These are phyloP conservation scores for Cryptotermes secundus DNA, from an alignment of 1,140 invertebrate species.

Conservation along the genomic window DNA sequence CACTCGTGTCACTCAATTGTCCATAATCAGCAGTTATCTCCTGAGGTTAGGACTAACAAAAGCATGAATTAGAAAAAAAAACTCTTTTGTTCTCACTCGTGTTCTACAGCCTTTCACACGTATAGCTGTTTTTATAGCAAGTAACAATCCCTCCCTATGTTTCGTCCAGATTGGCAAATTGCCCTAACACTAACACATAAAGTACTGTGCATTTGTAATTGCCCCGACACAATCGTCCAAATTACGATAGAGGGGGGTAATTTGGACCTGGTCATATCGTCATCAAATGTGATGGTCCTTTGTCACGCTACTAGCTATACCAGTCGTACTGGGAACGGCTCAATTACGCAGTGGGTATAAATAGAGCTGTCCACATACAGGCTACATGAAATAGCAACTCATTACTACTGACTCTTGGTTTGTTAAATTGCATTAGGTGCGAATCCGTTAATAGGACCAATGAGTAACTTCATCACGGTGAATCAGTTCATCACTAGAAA, in stretches of 20 bases:
- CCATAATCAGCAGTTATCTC: background rate
- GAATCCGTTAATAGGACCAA: background rate
- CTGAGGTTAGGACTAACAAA: background rate
- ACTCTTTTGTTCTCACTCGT: background rate
- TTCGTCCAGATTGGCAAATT: background rate
- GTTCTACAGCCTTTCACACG: background rate
- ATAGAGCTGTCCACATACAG: background rate
- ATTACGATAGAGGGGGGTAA: background rate
- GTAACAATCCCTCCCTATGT: background rate
- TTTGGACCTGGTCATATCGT: background rate
- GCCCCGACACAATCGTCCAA: background rate
- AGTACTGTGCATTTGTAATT: background rate
- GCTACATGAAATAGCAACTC: background rate
- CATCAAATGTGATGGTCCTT: constrained; percentile 25
- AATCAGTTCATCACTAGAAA: background rate
- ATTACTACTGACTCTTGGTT: background rate
- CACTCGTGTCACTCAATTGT: background rate
- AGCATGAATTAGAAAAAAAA: background rate
- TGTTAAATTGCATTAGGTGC: background rate
- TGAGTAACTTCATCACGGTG: background rate
- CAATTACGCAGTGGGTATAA: background rate
- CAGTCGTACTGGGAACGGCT: background rate
- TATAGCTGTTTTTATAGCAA: background rate
- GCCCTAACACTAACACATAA: background rate
- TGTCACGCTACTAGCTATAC: background rate